phyloP scores from a whole-genome alignment of 2,113 vertebrate species.

The Sorex araneus region DNA sequence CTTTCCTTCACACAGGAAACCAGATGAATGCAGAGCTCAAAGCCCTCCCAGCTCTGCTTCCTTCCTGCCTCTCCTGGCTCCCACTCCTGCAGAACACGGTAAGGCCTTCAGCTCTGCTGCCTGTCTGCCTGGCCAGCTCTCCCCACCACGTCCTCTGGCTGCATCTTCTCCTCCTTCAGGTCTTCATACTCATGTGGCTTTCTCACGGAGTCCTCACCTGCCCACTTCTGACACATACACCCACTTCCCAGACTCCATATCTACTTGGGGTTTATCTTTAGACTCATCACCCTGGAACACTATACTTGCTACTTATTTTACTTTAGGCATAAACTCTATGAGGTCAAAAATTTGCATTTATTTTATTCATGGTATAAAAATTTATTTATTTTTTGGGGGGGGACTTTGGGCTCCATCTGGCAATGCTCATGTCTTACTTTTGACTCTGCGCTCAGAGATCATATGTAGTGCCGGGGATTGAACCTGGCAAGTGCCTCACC shows the following conservation, averaged over 20 bases:
- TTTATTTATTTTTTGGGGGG: too few relatives aligned
- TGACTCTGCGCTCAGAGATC: too few relatives aligned
- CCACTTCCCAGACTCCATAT: fast-evolving
- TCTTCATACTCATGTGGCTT: background rate
- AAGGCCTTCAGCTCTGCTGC: fast-evolving
- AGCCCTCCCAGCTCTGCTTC: fast-evolving
- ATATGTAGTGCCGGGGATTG: too few relatives aligned
- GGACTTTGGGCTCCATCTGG: too few relatives aligned
- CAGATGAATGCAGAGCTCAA: background rate
- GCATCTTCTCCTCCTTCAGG: background rate
- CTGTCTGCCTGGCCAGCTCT: background rate
- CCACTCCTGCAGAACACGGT: background rate
- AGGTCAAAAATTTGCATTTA: background rate
- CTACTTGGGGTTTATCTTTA: background rate
- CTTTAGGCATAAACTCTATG: background rate
- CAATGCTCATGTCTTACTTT: too few relatives aligned
- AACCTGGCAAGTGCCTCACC: too few relatives aligned
- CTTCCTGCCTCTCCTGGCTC: background rate
- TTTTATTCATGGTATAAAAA: background rate
- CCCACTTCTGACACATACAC: background rate
- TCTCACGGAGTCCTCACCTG: background rate
- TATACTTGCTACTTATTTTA: background rate
- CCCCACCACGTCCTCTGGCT: too few relatives aligned
- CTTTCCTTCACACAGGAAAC: background rate
- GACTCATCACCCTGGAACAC: background rate